A percentile compares a stretch with the other conserved stretches of the same genome.
Evolutionary conservation across 2,888 invertebrate genomes (phyloP).

Genomic region (Odontomyia ornata): DNA sequence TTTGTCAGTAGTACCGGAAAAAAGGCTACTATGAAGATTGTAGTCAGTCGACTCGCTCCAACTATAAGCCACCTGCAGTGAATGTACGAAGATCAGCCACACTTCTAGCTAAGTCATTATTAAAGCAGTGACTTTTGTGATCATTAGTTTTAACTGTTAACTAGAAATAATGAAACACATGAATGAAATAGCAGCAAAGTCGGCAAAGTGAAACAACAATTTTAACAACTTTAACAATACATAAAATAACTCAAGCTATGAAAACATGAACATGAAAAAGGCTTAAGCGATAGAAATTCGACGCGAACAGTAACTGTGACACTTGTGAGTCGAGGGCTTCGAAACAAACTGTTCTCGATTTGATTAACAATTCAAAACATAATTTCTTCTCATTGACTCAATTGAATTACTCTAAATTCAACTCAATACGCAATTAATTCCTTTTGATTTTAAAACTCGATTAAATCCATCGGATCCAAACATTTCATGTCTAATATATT

Average conservation of each 20-base stretch:
- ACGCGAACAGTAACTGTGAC: slow-evolving; percentile 3
- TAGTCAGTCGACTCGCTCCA: slow-evolving; percentile 65
- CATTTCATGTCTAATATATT: too few relatives aligned
- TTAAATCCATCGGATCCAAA: too few relatives aligned
- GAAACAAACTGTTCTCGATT: too few relatives aligned
- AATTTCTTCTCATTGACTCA: too few relatives aligned
- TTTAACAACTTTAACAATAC: slow-evolving; percentile 13
- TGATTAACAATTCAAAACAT: too few relatives aligned
- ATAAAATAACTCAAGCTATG: background rate
- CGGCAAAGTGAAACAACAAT: slow-evolving; percentile 19
- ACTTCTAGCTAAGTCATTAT: slow-evolving; percentile 84
- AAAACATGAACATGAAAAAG: background rate
- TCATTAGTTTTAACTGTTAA: slow-evolving; percentile 24
- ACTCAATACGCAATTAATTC: too few relatives aligned
- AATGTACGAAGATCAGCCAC: slow-evolving; percentile 85
- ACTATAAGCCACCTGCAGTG: slow-evolving; percentile 64
- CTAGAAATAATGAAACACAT: background rate
- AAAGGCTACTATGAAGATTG: slow-evolving; percentile 37
- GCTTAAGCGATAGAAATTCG: slow-evolving; percentile 1
- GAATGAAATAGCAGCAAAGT: slow-evolving; percentile 3
- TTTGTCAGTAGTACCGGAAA: too few relatives aligned
- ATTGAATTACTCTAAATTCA: too few relatives aligned
- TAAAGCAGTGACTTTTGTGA: slow-evolving; percentile 63
- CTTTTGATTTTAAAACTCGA: too few relatives aligned
- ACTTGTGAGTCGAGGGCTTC: background rate